Evolutionary conservation across 2,888 invertebrate genomes (phyloP).

Genomic region (Meteorus cinctellus): DNA sequence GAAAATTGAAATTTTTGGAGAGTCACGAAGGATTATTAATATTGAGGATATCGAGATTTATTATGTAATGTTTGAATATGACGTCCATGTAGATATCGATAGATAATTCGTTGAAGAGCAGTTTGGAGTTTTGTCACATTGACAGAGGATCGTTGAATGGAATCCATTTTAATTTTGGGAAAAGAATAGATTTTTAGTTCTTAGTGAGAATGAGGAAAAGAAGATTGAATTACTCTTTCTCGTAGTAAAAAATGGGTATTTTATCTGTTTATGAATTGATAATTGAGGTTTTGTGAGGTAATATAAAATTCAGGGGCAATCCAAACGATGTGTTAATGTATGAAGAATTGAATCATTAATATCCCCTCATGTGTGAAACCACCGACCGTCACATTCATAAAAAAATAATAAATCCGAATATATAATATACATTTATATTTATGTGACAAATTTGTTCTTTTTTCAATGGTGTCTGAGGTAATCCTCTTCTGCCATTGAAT

Average conservation of each 20-base stretch:
- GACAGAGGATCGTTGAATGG: too few relatives aligned
- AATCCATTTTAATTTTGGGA: too few relatives aligned
- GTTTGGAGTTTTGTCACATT: not conserved
- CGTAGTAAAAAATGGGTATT: too few relatives aligned
- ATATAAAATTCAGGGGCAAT: not conserved
- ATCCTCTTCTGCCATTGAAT: not conserved
- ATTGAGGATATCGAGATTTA: too few relatives aligned
- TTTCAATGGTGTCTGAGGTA: not conserved
- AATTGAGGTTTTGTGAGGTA: not conserved
- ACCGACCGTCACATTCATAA: not conserved
- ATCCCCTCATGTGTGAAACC: conserved; percentile 2
- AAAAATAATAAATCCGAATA: not conserved
- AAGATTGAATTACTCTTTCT: too few relatives aligned
- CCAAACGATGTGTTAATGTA: not conserved
- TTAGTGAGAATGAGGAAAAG: too few relatives aligned
- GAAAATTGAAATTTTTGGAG: too few relatives aligned
- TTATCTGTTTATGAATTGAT: not conserved
- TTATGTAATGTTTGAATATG: too few relatives aligned
- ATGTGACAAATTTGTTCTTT: conserved; percentile 15
- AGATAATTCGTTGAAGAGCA: too few relatives aligned
- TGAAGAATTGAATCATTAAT: not conserved
- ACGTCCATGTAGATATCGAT: too few relatives aligned
- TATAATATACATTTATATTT: not conserved
- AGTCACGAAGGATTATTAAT: too few relatives aligned
- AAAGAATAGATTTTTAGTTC: not conserved